phyloP scores from a whole-genome alignment of 2,888 invertebrate genomes.

The Dorcus parallelipipedus region DNA sequence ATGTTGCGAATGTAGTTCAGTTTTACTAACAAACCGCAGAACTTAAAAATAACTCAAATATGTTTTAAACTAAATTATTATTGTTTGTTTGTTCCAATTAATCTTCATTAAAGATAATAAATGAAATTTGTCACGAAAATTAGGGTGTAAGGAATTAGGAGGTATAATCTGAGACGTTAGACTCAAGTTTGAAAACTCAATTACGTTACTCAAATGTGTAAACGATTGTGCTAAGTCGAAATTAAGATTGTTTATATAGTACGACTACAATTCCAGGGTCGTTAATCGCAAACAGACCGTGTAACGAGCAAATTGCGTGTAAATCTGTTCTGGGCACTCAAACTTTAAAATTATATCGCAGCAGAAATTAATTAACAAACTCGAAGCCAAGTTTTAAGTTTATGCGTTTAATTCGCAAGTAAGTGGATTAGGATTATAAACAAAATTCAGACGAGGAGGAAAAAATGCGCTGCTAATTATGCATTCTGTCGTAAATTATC shows the following conservation, averaged over 20 bases:
- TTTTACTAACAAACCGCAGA: no score
- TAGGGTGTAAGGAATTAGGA: no score
- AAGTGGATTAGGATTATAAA: neutral
- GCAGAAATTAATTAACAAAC: slow-evolving; percentile 33
- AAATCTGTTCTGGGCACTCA: slow-evolving; percentile 30
- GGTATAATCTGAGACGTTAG: no score
- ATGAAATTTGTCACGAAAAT: no score
- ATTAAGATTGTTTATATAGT: neutral
- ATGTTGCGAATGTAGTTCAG: no score
- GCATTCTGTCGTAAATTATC: neutral
- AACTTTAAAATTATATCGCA: slow-evolving; percentile 33
- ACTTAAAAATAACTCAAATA: no score
- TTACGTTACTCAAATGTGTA: neutral
- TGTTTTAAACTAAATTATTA: no score
- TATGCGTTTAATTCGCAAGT: slow-evolving; percentile 14
- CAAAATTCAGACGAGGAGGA: neutral
- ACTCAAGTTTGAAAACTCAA: no score
- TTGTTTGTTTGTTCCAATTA: no score
- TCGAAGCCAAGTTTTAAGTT: slow-evolving; percentile 24
- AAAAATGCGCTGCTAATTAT: neutral
- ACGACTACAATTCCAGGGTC: slow-evolving; percentile 16
- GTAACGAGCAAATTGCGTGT: slow-evolving; percentile 33
- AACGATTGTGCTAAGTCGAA: neutral
- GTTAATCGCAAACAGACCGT: slow-evolving; percentile 29
- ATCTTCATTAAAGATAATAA: no score